These are phyloP conservation scores for Gymnopithys bicolor DNA, from an alignment of 2,797 vertebrate genomes.

Conservation along the genomic window DNA sequence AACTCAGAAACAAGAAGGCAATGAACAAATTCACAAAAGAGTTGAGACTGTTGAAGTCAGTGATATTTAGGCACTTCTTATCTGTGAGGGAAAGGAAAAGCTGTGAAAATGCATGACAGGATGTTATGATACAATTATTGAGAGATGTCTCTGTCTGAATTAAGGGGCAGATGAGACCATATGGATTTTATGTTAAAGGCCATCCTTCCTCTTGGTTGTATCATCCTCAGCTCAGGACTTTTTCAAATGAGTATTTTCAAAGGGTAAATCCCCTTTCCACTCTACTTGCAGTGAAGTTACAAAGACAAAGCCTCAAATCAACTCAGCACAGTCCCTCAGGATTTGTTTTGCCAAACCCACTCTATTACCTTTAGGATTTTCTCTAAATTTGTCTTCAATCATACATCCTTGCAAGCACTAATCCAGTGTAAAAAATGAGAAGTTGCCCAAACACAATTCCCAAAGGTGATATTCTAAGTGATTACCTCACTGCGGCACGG, in stretches of 20 bases:
- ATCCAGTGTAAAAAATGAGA: neutral
- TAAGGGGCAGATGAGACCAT: neutral
- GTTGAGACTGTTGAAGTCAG: neutral
- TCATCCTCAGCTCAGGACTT: neutral
- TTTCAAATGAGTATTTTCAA: neutral
- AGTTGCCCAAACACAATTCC: neutral
- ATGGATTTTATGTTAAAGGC: neutral
- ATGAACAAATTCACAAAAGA: neutral
- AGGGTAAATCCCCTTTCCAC: neutral
- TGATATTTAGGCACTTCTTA: neutral
- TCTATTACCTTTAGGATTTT: neutral
- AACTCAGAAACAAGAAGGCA: neutral
- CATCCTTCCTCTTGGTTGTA: neutral
- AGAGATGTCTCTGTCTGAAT: neutral
- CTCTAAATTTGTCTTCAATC: neutral
- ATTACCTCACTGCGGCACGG: neutral
- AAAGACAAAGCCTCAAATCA: neutral
- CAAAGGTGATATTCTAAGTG: rapidly evolving
- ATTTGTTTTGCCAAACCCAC: neutral
- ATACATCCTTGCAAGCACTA: neutral
- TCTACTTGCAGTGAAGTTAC: neutral
- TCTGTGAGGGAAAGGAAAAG: neutral
- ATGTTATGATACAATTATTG: neutral
- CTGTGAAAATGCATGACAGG: neutral
- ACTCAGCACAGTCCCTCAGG: neutral